A percentile compares a stretch with the other conserved stretches of the same genome.
Conservation (phyloP, 1,140 invertebrate species). For the Galleria mellonella region DNA sequence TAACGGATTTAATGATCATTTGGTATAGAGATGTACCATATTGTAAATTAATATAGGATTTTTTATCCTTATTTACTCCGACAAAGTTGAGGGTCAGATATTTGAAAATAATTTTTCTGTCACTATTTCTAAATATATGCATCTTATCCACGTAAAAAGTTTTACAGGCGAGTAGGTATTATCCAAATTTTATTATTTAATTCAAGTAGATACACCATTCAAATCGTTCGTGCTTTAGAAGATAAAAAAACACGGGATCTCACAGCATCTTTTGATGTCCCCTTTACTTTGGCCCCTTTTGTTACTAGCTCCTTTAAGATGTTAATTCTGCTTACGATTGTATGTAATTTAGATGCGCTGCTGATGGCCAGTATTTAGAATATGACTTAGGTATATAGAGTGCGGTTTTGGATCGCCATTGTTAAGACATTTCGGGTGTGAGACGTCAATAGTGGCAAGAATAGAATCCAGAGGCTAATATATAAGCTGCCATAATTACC, state of each 20-base stretch:
- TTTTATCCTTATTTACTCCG: no score
- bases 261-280: constrained; percentile 1
- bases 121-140: no score
- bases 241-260: constrained; percentile 1
- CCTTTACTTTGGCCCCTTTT: constrained; percentile 23
- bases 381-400: constrained; percentile 1
- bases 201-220: no score
- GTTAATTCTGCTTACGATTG: constrained; percentile 41
- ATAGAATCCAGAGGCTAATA: background rate
- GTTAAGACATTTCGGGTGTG: background rate
- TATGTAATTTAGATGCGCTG: constrained; percentile 18
- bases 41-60: no score
- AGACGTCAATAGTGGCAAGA: background rate
- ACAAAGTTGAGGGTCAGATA: no score
- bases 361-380: constrained; percentile 16
- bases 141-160: no score
- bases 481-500: background rate
- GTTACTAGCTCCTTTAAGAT: constrained; percentile 41
- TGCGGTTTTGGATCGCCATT: constrained; percentile 8
- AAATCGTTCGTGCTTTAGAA: no score
- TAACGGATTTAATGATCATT: no score
- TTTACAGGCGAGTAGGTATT: no score
- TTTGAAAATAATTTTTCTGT: no score
- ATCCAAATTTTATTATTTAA: no score
- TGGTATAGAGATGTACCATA: no score